Conservation (phyloP, 1,140 invertebrate genomes). For the Drosophila elegans region DNA sequence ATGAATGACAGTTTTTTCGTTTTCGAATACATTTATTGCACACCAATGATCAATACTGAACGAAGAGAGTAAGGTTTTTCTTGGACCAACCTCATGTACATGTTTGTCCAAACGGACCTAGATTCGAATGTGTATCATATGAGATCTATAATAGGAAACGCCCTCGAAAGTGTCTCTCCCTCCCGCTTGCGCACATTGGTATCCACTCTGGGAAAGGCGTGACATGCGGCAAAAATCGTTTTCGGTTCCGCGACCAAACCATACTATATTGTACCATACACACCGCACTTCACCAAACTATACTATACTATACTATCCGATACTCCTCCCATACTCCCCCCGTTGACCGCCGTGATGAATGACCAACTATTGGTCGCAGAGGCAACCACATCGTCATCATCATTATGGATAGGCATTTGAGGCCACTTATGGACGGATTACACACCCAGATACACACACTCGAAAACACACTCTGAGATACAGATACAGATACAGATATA, state of each 20-base stretch:
- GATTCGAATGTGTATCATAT: conserved; percentile 32
- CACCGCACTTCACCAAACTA: background rate
- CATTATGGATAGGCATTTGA: conserved; percentile 54
- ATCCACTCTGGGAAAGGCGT: conserved; percentile 31
- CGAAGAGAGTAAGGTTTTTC: too few relatives aligned
- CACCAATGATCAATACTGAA: too few relatives aligned
- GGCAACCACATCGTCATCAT: conserved; percentile 53
- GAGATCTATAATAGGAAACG: conserved; percentile 60
- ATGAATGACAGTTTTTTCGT: too few relatives aligned
- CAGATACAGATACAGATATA: background rate
- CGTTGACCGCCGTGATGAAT: conserved; percentile 36
- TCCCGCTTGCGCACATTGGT: conserved; percentile 14
- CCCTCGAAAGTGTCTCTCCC: conserved; percentile 42
- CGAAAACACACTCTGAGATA: conserved; percentile 6
- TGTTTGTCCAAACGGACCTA: background rate
- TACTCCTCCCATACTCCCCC: background rate
- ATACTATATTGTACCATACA: background rate
- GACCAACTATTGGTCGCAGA: conserved; percentile 56
- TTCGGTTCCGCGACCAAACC: conserved; percentile 19
- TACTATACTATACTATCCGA: background rate
- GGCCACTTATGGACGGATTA: conserved; percentile 74
- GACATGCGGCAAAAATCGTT: conserved; percentile 59
- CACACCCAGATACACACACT: conserved; percentile 24
- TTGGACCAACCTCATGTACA: too few relatives aligned
- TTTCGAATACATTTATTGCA: too few relatives aligned